Percentiles rank a stretch among this genome's conserved stretches.
phyloP scores from a whole-genome alignment of 2,113 vertebrate species.

The Pygathrix nemaeus region DNA sequence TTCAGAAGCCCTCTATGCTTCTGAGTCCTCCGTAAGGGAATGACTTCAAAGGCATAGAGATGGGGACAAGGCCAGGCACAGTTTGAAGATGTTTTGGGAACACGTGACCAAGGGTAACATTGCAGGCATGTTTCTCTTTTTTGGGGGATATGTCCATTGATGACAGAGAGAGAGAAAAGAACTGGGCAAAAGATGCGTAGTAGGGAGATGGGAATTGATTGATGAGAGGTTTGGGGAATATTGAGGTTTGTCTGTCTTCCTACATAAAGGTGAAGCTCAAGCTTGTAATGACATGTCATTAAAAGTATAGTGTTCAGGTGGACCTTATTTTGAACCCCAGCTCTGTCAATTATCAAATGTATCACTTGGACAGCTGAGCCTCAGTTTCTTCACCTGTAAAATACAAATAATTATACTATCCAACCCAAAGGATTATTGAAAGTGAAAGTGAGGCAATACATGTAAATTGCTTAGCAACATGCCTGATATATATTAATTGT shows the following conservation, averaged over 20 bases:
- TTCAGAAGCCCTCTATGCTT: background rate
- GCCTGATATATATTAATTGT: background rate
- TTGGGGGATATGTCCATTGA: background rate
- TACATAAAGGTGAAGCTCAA: background rate
- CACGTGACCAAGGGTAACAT: background rate
- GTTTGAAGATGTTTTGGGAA: background rate
- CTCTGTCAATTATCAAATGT: background rate
- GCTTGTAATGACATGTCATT: background rate
- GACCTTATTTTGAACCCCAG: background rate
- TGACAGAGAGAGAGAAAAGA: background rate
- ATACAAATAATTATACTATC: background rate
- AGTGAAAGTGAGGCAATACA: background rate
- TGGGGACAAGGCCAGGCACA: no score
- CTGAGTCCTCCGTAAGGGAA: background rate
- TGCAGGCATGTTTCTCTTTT: background rate
- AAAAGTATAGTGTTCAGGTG: background rate
- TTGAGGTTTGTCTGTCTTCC: background rate
- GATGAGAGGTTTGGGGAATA: fast-evolving
- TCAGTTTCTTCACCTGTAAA: background rate
- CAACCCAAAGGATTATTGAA: background rate
- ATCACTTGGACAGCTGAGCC: background rate
- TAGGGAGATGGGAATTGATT: no score
- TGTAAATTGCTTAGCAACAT: background rate
- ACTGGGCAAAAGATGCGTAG: background rate
- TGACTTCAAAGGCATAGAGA: background rate